A percentile compares a stretch with the other conserved stretches of the same genome.
Conservation (phyloP, 2,888 invertebrate genomes). For the Globia sparganii region DNA sequence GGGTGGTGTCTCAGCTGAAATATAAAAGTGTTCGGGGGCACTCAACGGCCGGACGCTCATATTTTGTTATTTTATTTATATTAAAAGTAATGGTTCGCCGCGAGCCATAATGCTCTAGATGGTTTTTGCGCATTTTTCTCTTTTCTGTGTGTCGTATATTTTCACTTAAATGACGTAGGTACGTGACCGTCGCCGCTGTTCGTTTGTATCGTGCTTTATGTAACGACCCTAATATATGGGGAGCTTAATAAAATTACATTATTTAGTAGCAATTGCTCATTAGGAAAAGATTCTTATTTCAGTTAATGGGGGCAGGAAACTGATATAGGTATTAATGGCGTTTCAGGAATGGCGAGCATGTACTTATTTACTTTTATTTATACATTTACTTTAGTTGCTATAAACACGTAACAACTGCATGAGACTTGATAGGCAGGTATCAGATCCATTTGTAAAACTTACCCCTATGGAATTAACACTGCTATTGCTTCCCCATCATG, state of each 20-base stretch:
- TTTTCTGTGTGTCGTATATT: conserved; percentile 88
- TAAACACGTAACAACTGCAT: neutral
- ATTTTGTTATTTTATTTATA: conserved; percentile 91
- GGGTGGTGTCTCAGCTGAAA: conserved; percentile 81
- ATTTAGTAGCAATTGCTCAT: conserved; percentile 55
- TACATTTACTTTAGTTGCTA: neutral
- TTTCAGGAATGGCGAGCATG: conserved; percentile 19
- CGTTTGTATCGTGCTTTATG: conserved; percentile 77
- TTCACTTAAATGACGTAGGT: conserved; percentile 90
- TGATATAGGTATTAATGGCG: conserved; percentile 45
- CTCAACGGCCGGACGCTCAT: conserved; percentile 90
- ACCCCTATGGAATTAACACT: conserved; percentile 57
- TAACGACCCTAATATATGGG: conserved; percentile 64
- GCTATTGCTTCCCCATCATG: conserved; percentile 57
- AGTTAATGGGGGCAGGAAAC: conserved; percentile 42
- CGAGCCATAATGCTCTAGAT: conserved; percentile 88
- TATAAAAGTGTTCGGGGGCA: conserved; percentile 90
- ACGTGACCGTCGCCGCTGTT: conserved; percentile 85
- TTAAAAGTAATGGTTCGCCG: conserved; percentile 90
- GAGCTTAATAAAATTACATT: conserved; percentile 57
- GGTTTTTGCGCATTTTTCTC: conserved; percentile 89
- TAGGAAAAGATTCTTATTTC: conserved; percentile 48
- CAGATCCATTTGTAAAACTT: conserved; percentile 52
- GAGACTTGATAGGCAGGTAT: conserved; percentile 26
- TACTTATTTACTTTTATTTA: conserved; percentile 7